Conservation (phyloP, 2,797 vertebrate genomes). For the Crenuchus spilurus region DNA sequence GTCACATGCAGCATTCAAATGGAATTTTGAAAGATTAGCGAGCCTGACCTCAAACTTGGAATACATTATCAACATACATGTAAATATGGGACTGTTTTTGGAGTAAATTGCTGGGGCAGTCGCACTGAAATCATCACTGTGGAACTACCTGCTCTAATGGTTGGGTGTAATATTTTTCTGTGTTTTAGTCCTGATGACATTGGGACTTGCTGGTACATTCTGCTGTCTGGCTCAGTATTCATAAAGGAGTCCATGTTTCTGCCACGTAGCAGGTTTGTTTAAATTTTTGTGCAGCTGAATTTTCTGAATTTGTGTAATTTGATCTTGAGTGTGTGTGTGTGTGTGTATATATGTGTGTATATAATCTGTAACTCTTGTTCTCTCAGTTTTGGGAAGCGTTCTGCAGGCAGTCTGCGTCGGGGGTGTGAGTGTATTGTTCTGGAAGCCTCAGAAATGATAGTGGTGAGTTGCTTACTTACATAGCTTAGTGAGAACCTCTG, state of each 20-base stretch:
- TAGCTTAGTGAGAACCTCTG: too few species aligned
- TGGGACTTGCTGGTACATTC: conserved; percentile 89
- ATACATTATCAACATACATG: not conserved
- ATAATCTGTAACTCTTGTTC: not conserved
- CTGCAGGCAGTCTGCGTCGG: conserved; percentile 86
- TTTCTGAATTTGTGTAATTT: not conserved
- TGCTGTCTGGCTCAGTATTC: conserved; percentile 89
- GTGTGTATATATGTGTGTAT: not conserved
- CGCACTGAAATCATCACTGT: not conserved
- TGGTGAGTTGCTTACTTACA: conserved; percentile 86
- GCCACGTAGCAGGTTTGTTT: conserved; percentile 86
- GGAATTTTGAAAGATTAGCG: not conserved
- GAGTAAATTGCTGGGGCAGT: not conserved
- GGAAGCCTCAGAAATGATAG: conserved; percentile 91
- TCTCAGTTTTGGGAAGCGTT: conserved; percentile 86
- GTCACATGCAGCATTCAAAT: not conserved
- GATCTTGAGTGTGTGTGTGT: not conserved
- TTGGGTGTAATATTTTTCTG: conserved; percentile 17
- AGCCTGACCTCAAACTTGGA: not conserved
- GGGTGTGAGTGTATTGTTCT: conserved; percentile 90
- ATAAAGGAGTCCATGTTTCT: conserved; percentile 93
- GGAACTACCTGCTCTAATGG: not conserved
- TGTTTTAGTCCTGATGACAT: conserved; percentile 85
- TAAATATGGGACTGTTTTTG: not conserved
- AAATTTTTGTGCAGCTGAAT: not conserved